phyloP scores from a whole-genome alignment of 37 sponge, comb jelly and placozoan genomes.

The Mnemiopsis leidyi region DNA sequence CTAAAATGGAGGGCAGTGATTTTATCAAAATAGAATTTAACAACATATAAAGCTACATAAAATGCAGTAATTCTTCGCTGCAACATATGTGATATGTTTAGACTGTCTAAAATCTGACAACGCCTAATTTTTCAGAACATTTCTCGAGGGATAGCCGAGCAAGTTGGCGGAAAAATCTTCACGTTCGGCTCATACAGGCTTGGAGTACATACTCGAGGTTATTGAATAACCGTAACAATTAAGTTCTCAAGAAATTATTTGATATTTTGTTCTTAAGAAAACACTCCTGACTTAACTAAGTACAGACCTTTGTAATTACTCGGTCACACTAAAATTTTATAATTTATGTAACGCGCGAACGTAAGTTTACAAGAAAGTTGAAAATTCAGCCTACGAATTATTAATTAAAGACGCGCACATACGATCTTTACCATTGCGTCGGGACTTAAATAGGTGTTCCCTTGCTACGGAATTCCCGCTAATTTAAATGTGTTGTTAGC shows the following conservation, averaged over 20 bases:
- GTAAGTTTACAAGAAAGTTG: neutral
- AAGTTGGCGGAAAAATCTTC: conserved; percentile 93
- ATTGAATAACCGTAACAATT: too few relatives aligned
- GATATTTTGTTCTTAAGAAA: too few relatives aligned
- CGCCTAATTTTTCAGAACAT: conserved; percentile 69
- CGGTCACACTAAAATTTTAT: neutral
- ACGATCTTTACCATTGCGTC: neutral
- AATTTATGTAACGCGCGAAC: neutral
- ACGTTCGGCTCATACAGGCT: conserved; percentile 99
- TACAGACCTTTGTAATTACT: too few relatives aligned
- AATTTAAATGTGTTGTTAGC: neutral
- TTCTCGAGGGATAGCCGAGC: conserved; percentile 77
- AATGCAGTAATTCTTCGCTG: too few relatives aligned
- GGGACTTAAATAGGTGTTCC: too few relatives aligned
- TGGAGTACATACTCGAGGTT: conserved; percentile 98
- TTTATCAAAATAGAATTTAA: too few relatives aligned
- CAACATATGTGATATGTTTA: too few relatives aligned
- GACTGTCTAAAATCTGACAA: neutral
- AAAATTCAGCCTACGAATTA: neutral
- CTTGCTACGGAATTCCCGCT: too few relatives aligned
- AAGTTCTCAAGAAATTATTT: too few relatives aligned
- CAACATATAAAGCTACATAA: too few relatives aligned
- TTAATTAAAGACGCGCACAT: neutral
- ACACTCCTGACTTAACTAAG: too few relatives aligned
- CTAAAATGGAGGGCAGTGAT: too few relatives aligned